Evolutionary conservation across 2,113 vertebrate genomes (phyloP).

Genomic region (Halcyon senegalensis): DNA sequence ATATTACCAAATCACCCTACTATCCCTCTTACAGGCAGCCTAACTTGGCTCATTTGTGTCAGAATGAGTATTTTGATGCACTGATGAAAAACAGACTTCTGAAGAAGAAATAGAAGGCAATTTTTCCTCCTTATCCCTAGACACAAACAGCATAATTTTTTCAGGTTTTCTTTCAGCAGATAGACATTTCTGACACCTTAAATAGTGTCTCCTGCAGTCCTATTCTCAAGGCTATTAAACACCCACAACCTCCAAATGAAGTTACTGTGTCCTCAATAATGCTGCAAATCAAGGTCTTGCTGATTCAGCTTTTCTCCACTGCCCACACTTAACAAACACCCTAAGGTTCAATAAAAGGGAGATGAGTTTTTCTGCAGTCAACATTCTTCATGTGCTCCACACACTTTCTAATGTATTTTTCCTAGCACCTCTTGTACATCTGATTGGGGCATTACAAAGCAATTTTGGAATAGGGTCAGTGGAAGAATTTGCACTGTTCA

Average conservation of each 20-base stretch:
- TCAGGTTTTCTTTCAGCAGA: not conserved
- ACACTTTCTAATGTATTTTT: not conserved
- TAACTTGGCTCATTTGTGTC: not conserved
- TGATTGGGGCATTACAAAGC: not conserved
- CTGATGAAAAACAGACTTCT: not conserved
- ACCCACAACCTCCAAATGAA: not conserved
- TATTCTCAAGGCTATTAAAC: conserved; percentile 4
- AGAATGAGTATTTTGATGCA: not conserved
- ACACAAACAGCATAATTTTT: not conserved
- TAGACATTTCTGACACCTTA: not conserved
- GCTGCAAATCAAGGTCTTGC: not conserved
- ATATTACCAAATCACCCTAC: not conserved
- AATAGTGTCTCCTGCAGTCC: not conserved
- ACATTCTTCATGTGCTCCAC: not conserved
- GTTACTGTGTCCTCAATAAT: not conserved
- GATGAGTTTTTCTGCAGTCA: not conserved
- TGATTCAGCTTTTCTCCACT: not conserved
- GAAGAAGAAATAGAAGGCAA: not conserved
- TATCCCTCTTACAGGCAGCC: not conserved
- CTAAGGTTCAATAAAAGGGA: not conserved
- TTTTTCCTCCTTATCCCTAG: not conserved
- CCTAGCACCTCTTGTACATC: not conserved
- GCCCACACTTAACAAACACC: not conserved
- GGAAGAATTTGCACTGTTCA: not conserved
- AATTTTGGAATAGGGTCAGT: not conserved